Percentiles rank a stretch among this genome's conserved stretches.
phyloP scores from a whole-genome alignment of 2,888 invertebrate species.

The Leptopilina myrica region DNA sequence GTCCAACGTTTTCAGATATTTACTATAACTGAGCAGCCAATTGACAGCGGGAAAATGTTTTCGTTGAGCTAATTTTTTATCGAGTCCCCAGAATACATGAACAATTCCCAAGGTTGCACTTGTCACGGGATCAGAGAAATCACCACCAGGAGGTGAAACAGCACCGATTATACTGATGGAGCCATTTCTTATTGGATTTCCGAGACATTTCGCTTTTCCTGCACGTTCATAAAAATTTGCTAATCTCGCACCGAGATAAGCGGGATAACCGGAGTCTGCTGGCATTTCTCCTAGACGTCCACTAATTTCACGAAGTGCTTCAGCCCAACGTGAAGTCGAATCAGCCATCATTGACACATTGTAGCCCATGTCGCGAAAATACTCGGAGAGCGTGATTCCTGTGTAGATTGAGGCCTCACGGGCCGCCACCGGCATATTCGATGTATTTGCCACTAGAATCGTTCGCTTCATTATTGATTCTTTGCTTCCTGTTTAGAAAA shows the following conservation, averaged over 20 bases:
- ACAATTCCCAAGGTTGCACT: slow-evolving; percentile 98
- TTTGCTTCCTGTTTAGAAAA: slow-evolving; percentile 49
- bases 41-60: slow-evolving; percentile 99
- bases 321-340: slow-evolving; percentile 88
- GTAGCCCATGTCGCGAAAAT: slow-evolving; percentile 99
- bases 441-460: slow-evolving; percentile 84
- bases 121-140: slow-evolving; percentile 99
- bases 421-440: slow-evolving; percentile 97
- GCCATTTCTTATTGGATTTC: slow-evolving; percentile 97
- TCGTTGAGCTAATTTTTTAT: slow-evolving; percentile 97
- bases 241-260: slow-evolving; percentile 96
- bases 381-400: slow-evolving; percentile 97
- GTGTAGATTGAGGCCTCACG: slow-evolving; percentile 99
- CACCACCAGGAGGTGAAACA: slow-evolving; percentile 99
- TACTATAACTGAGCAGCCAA: slow-evolving; percentile 96
- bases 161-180: slow-evolving; percentile 99
- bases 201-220: slow-evolving; percentile 94
- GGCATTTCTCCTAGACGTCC: slow-evolving; percentile 99
- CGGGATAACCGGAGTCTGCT: slow-evolving; percentile 97
- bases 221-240: slow-evolving; percentile 99
- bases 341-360: slow-evolving; percentile 94
- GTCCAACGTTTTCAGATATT: slow-evolving; percentile 96
- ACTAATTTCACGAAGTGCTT: slow-evolving; percentile 92
- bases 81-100: slow-evolving; percentile 98
- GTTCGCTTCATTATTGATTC: slow-evolving; percentile 87